phyloP scores from a whole-genome alignment of 2,113 vertebrate species.

The Pangasianodon gigas region DNA sequence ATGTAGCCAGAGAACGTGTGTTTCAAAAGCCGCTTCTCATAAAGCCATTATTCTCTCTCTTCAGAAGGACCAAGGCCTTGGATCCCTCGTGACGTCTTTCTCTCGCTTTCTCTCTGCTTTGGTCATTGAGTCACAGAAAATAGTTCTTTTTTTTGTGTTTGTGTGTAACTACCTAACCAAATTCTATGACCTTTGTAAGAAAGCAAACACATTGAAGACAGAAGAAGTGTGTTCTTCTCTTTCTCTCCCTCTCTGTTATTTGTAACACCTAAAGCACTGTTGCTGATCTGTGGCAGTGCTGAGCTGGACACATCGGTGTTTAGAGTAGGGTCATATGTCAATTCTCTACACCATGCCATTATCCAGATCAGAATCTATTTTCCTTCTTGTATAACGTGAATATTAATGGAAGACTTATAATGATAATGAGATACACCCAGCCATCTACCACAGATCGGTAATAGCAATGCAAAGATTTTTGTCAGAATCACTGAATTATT shows the following conservation, averaged over 20 bases:
- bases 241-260: background rate
- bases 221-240: background rate
- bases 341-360: background rate
- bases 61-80: constrained; percentile 36
- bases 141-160: no score
- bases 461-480: background rate
- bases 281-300: constrained; percentile 4
- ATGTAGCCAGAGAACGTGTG: constrained; percentile 30
- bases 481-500: background rate
- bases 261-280: no score
- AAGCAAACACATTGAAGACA: background rate
- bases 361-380: background rate
- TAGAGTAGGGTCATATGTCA: background rate
- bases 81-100: background rate
- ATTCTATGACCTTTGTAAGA: background rate
- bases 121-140: background rate
- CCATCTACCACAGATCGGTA: background rate
- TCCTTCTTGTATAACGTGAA: background rate
- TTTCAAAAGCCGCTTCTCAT: constrained; percentile 44
- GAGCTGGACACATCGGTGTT: background rate
- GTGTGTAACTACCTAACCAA: background rate
- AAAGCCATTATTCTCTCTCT: constrained; percentile 33
- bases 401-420: background rate
- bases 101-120: background rate
- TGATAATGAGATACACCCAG: background rate